phyloP scores from a whole-genome alignment of 2,113 vertebrate species.

The Ranitomeya variabilis region DNA sequence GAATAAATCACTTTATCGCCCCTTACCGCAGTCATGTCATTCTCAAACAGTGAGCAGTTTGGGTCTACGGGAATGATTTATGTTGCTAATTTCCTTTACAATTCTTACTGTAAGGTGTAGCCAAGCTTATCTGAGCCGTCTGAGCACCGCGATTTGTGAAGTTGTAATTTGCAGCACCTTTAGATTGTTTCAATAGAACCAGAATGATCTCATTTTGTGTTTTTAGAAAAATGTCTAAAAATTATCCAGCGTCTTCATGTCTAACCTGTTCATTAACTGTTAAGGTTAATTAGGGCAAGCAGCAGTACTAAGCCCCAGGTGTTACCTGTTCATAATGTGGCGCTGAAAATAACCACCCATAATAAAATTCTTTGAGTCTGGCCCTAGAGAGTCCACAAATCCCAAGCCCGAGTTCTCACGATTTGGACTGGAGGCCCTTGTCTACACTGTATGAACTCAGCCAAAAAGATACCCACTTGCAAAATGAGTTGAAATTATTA shows the following conservation, averaged over 20 bases:
- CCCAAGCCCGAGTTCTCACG: too few species aligned
- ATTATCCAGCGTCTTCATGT: neutral
- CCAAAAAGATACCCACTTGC: too few species aligned
- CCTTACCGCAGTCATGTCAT: conserved; percentile 29
- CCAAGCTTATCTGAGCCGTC: neutral
- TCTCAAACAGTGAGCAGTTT: neutral
- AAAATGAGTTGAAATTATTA: too few species aligned
- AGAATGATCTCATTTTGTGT: conserved; percentile 1
- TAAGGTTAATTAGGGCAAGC: conserved; percentile 36
- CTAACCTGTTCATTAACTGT: conserved; percentile 3
- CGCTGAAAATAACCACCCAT: neutral
- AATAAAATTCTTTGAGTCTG: too few species aligned
- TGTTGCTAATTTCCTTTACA: conserved; percentile 32
- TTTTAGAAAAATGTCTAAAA: conserved; percentile 21
- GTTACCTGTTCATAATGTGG: neutral
- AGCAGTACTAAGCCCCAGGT: neutral
- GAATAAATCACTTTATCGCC: conserved; percentile 41
- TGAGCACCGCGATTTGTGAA: neutral
- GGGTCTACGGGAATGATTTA: conserved; percentile 19
- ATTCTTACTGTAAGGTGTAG: neutral
- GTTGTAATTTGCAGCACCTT: neutral
- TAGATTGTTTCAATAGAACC: neutral
- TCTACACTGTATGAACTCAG: too few species aligned
- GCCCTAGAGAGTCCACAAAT: too few species aligned
- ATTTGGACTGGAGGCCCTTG: too few species aligned